Evolutionary conservation across 2,888 invertebrate genomes (phyloP).

Genomic region (Laspeyria flexula): DNA sequence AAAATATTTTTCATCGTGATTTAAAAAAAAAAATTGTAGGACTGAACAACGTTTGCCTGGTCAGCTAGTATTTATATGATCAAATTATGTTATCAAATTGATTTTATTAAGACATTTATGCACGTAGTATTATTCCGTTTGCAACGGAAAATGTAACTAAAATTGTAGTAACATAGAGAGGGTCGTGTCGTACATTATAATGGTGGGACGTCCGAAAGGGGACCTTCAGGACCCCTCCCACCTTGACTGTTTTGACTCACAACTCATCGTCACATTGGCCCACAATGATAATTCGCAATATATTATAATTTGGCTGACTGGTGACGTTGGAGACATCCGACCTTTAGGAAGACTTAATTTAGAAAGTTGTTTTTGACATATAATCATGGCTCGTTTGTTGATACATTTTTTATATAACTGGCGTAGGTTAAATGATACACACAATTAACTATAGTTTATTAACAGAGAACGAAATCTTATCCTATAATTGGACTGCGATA

Average conservation of each 20-base stretch:
- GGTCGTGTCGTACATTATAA: conserved; percentile 33
- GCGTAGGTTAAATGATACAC: too few relatives aligned
- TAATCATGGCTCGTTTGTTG: too few relatives aligned
- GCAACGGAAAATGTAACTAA: conserved; percentile 8
- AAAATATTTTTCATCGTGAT: too few relatives aligned
- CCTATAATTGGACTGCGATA: too few relatives aligned
- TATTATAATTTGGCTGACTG: conserved; percentile 39
- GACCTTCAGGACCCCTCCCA: conserved; percentile 62
- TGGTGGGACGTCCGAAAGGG: conserved; percentile 44
- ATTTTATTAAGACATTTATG: too few relatives aligned
- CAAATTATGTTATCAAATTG: too few relatives aligned
- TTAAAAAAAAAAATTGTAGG: too few relatives aligned
- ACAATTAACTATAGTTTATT: too few relatives aligned
- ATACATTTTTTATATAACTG: too few relatives aligned
- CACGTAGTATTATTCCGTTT: neutral
- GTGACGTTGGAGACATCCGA: conserved; percentile 8
- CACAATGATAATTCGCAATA: conserved; percentile 54
- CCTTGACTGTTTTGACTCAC: conserved; percentile 36
- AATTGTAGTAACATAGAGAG: conserved; percentile 3
- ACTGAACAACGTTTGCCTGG: too few relatives aligned
- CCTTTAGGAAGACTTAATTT: neutral
- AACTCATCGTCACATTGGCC: conserved; percentile 20
- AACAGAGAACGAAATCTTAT: too few relatives aligned
- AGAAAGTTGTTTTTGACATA: neutral
- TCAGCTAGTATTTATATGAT: too few relatives aligned